These are phyloP conservation scores for Cynopterus sphinx DNA, from an alignment of 2,797 vertebrate species.

Conservation along the genomic window DNA sequence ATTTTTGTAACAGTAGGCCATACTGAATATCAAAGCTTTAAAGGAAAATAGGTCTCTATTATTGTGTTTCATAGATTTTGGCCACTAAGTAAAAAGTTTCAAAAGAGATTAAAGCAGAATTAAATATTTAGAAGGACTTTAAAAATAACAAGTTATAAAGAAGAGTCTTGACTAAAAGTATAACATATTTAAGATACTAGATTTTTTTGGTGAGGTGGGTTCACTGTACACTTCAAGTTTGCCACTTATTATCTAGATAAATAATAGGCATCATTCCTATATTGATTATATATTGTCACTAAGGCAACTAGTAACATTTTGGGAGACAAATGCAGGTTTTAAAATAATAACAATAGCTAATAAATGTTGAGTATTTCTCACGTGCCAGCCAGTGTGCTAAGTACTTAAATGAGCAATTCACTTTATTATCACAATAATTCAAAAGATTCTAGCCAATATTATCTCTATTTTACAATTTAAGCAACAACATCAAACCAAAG, in stretches of 20 bases:
- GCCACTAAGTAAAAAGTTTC: conserved; percentile 29
- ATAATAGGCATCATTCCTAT: neutral
- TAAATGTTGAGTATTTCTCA: neutral
- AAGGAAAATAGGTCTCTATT: neutral
- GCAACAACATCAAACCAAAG: conserved; percentile 11
- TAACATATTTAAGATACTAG: conserved; percentile 22
- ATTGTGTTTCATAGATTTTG: conserved; percentile 23
- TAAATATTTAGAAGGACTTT: conserved; percentile 38
- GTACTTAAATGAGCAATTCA: neutral
- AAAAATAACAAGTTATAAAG: conserved; percentile 16
- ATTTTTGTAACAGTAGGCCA: conserved; percentile 3
- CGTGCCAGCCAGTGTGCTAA: neutral
- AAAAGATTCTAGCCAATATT: neutral
- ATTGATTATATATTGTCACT: neutral
- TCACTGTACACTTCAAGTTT: neutral
- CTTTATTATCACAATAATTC: neutral
- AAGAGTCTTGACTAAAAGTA: neutral
- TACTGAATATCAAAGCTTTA: neutral
- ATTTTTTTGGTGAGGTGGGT: neutral
- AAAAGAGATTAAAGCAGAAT: conserved; percentile 20
- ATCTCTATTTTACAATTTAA: conserved; percentile 5
- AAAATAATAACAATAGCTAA: neutral
- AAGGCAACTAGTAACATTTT: neutral
- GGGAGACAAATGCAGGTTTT: neutral
- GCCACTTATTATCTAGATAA: conserved; percentile 4